phyloP scores from a whole-genome alignment of 1,140 invertebrate genomes.

The Drosophila cardini region DNA sequence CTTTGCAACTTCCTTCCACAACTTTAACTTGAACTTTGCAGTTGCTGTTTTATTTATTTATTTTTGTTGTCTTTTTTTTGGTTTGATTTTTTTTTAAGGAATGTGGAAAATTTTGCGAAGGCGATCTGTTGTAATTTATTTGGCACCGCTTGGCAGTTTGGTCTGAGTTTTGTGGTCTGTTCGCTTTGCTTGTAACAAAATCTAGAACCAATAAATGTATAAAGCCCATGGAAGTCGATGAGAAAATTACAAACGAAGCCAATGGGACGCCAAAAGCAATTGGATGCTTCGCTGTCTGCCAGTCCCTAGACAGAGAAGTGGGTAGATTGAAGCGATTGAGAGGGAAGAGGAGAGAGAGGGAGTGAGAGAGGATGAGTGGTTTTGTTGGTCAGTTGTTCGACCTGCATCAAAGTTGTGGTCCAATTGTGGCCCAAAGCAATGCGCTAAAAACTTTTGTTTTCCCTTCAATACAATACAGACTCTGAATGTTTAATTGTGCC shows the following conservation, averaged over 20 bases:
- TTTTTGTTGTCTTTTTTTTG: too few relatives aligned
- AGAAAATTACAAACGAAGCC: constrained; percentile 51
- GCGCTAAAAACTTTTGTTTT: constrained; percentile 19
- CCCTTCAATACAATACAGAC: not conserved
- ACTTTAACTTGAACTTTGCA: constrained; percentile 3
- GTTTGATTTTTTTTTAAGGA: constrained; percentile 1
- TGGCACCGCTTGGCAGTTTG: constrained; percentile 25
- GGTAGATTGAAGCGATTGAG: not conserved
- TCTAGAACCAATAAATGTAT: constrained; percentile 36
- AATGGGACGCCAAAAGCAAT: constrained; percentile 57
- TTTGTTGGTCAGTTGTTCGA: constrained; percentile 2
- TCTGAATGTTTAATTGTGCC: constrained; percentile 12
- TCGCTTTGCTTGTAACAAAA: constrained; percentile 13
- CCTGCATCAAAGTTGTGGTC: constrained; percentile 12
- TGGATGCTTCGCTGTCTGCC: constrained; percentile 11
- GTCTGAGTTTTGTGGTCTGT: constrained; percentile 20
- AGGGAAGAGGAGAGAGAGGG: not conserved
- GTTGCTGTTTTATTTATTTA: too few relatives aligned
- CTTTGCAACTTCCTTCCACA: not conserved
- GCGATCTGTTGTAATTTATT: constrained; percentile 46
- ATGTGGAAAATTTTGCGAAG: constrained; percentile 2
- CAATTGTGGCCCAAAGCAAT: constrained; percentile 16
- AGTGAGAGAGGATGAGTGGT: not conserved
- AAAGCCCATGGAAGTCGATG: constrained; percentile 27
- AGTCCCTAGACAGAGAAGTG: not conserved